These are phyloP conservation scores for Dromiciops gliroides DNA, from an alignment of 2,113 vertebrate genomes.

Conservation along the genomic window DNA sequence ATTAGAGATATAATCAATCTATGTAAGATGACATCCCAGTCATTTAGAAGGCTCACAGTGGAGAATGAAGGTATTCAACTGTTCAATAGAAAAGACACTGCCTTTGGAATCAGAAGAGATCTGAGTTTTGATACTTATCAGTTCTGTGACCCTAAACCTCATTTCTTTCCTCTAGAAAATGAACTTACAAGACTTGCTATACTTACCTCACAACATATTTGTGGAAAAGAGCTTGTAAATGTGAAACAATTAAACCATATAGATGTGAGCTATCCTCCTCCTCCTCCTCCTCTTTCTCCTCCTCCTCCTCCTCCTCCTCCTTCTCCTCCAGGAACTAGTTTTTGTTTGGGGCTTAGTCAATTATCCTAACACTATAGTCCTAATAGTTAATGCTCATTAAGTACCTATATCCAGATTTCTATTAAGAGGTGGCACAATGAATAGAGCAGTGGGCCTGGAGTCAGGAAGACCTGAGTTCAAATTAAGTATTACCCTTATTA, in stretches of 20 bases:
- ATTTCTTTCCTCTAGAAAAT: not conserved
- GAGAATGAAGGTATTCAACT: not conserved
- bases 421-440: not conserved
- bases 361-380: not conserved
- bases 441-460: not conserved
- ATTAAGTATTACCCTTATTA: not conserved
- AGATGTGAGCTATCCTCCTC: not conserved
- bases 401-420: not conserved
- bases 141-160: not conserved
- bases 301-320: too few relatives aligned
- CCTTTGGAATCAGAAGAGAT: not conserved
- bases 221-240: not conserved
- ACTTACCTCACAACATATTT: not conserved
- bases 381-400: not conserved
- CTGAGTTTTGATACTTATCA: not conserved
- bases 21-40: constrained; percentile 28
- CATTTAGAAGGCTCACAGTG: not conserved
- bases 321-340: not conserved
- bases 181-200: not conserved
- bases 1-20: constrained; percentile 35
- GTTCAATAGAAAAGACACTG: not conserved
- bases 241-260: not conserved
- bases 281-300: too few relatives aligned
- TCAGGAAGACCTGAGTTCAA: not conserved
- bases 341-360: not conserved